Evolutionary conservation across 1,140 invertebrate genomes (phyloP).

Genomic region (Gryllus bimaculatus): DNA sequence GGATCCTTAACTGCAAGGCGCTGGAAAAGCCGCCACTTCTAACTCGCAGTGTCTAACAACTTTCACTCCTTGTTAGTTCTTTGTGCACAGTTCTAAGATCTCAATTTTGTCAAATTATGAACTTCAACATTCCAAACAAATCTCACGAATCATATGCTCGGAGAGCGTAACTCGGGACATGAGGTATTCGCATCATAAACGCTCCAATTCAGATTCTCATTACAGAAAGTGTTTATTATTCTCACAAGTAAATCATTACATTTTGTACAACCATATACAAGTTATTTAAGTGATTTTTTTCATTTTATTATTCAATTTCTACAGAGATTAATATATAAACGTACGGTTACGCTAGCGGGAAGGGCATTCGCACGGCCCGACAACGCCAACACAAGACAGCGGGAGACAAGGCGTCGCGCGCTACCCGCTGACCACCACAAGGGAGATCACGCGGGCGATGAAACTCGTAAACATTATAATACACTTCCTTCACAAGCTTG

Average conservation of each 20-base stretch:
- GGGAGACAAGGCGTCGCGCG: not conserved
- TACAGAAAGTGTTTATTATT: conserved; percentile 22
- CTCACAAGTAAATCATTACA: conserved; percentile 23
- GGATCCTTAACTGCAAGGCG: too few relatives aligned
- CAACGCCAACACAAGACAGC: not conserved
- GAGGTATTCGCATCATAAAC: too few relatives aligned
- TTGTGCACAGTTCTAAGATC: too few relatives aligned
- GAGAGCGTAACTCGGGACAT: too few relatives aligned
- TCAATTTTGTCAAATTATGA: too few relatives aligned
- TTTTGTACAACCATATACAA: conserved; percentile 24
- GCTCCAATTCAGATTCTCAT: conserved; percentile 9
- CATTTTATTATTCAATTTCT: conserved; percentile 14
- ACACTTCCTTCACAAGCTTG: not conserved
- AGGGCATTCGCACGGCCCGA: not conserved
- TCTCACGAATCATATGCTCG: too few relatives aligned
- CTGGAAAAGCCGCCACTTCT: too few relatives aligned
- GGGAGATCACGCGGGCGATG: not conserved
- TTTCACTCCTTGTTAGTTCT: too few relatives aligned
- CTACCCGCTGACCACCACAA: too few relatives aligned
- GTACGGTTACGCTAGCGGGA: conserved; percentile 10
- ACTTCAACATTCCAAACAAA: too few relatives aligned
- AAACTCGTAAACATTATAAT: conserved; percentile 7
- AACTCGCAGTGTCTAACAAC: too few relatives aligned
- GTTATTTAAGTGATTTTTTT: conserved; percentile 16
- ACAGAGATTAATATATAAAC: conserved; percentile 15